These are phyloP conservation scores for Mus musculus DNA, from an alignment of 2,113 vertebrate species.

Conservation along the genomic window DNA sequence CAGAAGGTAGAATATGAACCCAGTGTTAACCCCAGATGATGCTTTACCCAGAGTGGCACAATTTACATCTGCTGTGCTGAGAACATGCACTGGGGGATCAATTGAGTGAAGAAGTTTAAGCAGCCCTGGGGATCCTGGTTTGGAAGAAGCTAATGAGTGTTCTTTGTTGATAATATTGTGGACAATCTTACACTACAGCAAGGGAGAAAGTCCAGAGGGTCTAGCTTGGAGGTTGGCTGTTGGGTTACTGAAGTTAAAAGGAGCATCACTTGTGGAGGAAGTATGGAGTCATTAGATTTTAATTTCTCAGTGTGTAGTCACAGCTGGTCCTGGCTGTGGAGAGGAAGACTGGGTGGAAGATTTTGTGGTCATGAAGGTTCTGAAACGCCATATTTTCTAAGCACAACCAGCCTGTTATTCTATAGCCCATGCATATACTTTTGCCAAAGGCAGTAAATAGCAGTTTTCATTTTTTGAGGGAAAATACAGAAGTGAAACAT, in stretches of 20 bases:
- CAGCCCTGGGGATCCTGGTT: background rate
- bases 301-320: background rate
- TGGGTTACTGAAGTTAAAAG: background rate
- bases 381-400: background rate
- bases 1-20: background rate
- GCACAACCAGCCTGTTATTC: background rate
- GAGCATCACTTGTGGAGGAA: background rate
- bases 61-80: background rate
- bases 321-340: background rate
- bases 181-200: background rate
- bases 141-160: slow-evolving; percentile 44
- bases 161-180: background rate
- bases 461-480: background rate
- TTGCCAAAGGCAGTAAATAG: background rate
- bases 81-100: slow-evolving; percentile 35
- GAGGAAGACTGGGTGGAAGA: background rate
- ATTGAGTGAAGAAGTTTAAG: background rate
- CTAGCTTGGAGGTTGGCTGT: background rate
- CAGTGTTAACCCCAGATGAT: background rate
- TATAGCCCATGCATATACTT: background rate
- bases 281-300: background rate
- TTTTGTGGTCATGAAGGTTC: background rate
- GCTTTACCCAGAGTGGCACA: background rate
- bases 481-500: background rate
- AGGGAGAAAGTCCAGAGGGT: background rate